phyloP scores from a whole-genome alignment of 2,888 invertebrate species.

The Spodoptera picta region DNA sequence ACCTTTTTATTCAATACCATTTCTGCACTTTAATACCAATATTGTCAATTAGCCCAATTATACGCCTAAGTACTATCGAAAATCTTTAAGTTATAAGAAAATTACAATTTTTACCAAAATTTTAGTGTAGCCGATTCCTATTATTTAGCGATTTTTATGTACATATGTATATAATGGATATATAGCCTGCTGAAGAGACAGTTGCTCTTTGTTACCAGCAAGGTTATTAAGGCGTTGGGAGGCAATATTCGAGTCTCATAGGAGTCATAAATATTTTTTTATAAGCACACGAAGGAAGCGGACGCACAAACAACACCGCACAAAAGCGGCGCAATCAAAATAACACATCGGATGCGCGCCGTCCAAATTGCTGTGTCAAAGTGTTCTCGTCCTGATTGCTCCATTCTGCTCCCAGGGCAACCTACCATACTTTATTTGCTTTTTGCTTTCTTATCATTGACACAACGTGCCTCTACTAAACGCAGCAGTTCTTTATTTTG shows the following conservation, averaged over 20 bases:
- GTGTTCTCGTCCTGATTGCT: constrained; percentile 85
- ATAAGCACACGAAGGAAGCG: constrained; percentile 72
- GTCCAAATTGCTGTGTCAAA: constrained; percentile 86
- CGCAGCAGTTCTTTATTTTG: constrained; percentile 17
- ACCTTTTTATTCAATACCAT: constrained; percentile 19
- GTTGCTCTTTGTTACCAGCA: constrained; percentile 60
- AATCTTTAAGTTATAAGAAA: too few species aligned
- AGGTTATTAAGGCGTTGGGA: constrained; percentile 69
- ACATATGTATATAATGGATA: constrained; percentile 4
- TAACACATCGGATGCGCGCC: constrained; percentile 82
- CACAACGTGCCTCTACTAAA: constrained; percentile 51
- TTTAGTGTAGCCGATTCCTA: constrained; percentile 22
- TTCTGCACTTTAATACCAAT: too few species aligned
- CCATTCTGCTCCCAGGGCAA: constrained; percentile 79
- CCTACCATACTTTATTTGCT: constrained; percentile 70
- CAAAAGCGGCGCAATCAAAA: constrained; percentile 85
- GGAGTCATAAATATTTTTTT: constrained; percentile 77
- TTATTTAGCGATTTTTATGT: constrained; percentile 50
- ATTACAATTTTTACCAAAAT: too few species aligned
- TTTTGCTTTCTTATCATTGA: constrained; percentile 77
- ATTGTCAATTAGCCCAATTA: neutral
- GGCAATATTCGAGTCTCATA: constrained; percentile 71
- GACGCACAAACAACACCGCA: constrained; percentile 76
- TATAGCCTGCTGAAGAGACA: constrained; percentile 63
- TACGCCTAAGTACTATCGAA: too few species aligned